Base-by-base conservation (phyloP, 2,888 invertebrate species). In the Stegana nigrithorax region DNA sequence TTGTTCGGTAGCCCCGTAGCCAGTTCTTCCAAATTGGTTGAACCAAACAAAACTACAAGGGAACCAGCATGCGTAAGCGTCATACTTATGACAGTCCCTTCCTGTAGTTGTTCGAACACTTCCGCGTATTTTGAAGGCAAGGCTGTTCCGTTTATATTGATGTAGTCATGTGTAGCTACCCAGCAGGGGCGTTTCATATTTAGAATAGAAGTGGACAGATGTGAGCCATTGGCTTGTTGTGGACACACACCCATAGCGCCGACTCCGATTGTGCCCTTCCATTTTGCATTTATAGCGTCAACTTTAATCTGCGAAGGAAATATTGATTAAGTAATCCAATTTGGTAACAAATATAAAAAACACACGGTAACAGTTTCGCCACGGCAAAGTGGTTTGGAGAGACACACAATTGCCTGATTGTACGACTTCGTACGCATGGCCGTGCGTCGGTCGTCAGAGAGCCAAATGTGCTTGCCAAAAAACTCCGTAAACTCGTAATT, bases 381-480 rank as follows among this genome's bases (percentile, higher is more conserved):
- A 66, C 90, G 88, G 26, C 88, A 87, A 14, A 93, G 81, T 0
- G 92, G 90, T 69, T 90, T 90, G 73, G 89, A 86, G 56, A 91
- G 88, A 71, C 93, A 88, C 0, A 93, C 91, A 8, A 94, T 85
- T 5, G 91, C 95, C 78, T 96, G 92, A 84, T 95, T 93, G 81
- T 94, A 96, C 25, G 96, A 93, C 32, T 91, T 91, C 1, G 90
- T 90, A 58, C 97, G 88, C 73, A 89, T 87, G 0, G 96, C 96
- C 19, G 88, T 86, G 67, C 89, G 89, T 56, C 89, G 89, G 74
- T 91, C 90, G 2, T 87, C 87, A 12, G 90, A 82, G 5, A 94
- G 87, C 67, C 89, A 90, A 39, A 96, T 90, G 85, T 97, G 95
- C 71, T 91, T 89, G 0, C 96, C 96, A 78, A 94, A 94, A 72